phyloP scores from a whole-genome alignment of 2,888 invertebrate species.

The Ophioninae sp. region DNA sequence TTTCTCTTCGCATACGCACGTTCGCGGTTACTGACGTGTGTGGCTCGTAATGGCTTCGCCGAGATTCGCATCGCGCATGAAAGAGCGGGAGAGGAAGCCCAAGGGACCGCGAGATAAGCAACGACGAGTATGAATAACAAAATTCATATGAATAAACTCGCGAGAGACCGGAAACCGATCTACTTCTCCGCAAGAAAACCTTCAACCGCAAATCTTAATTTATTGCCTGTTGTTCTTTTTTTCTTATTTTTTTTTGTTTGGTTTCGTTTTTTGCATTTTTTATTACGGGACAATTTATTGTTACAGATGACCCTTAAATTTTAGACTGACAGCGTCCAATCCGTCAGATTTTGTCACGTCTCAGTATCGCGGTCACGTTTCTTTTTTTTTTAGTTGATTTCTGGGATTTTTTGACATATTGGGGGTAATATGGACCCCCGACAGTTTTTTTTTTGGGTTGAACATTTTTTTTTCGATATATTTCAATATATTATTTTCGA shows the following conservation, averaged over 20 bases:
- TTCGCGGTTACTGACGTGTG: conserved; percentile 23
- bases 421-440: not conserved
- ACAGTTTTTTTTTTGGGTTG: no score
- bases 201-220: not conserved
- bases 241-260: not conserved
- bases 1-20: conserved; percentile 15
- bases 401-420: no score
- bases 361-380: not conserved
- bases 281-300: not conserved
- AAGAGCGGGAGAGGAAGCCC: conserved; percentile 33
- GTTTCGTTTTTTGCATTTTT: not conserved
- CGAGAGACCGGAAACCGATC: conserved; percentile 49
- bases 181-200: conserved; percentile 27
- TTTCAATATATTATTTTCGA: no score
- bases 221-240: not conserved
- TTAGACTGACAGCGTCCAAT: conserved; percentile 15
- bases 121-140: conserved; percentile 37
- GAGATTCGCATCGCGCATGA: not conserved
- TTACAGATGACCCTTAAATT: conserved; percentile 31
- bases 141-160: conserved; percentile 43
- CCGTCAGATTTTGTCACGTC: no score
- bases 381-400: conserved; percentile 43
- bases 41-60: conserved; percentile 1
- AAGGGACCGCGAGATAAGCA: conserved; percentile 56
- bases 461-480: no score